Evolutionary conservation across 1,140 invertebrate species (phyloP), one percentile per base, ranked within the genome.

Genomic region (Caerostris extrusa): DNA sequence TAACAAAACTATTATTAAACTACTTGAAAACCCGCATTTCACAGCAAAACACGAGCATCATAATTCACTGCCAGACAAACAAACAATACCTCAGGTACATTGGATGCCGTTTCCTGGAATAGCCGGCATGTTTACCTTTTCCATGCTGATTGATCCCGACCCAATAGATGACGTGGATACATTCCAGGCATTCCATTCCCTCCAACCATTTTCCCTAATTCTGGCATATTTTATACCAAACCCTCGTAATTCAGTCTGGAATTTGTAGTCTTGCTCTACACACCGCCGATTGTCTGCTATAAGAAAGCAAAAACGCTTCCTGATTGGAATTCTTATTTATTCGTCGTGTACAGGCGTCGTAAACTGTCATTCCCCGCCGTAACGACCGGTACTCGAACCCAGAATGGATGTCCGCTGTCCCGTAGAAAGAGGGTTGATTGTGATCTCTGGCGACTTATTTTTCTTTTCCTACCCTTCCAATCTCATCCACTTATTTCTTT

Each of bases 291-390:
- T 34, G 0, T 3, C 8, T 50, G 71, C 7, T 53, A 77, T 77
- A 77, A 34, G 34, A 50, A 53, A 50, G 71, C 1, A 53, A 50
- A 34, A 50, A 2, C 53, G 34, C 34, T 12, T 77, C 71, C 71
- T 77, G 58, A 85, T 85, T 85, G 86, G 61, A 88, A 88, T 88
- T 67, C 53, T 88, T 88, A 88, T 88, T 88, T 88, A 88, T 67
- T 53, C 50, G 34, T 67, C 86, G 14, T 67, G 10, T 88, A 53
- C 58, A 19, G 19, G 14, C 53, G 12, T 67, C 86, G 60, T 88
- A 88, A 88, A 67, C 34, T 88, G 61, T 67, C 86, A 88, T 12
- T 5, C 86, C 6, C 8, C 4, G 8, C 8, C 86, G 7, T 67
- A 88, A 67, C 8, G 86, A 88, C 60, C 50, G 53, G 60, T 64